Percentiles rank a stretch among this genome's conserved stretches.
These are phyloP conservation scores for Anarsia innoxiella DNA, from an alignment of 2,888 invertebrate genomes.

Conservation along the genomic window DNA sequence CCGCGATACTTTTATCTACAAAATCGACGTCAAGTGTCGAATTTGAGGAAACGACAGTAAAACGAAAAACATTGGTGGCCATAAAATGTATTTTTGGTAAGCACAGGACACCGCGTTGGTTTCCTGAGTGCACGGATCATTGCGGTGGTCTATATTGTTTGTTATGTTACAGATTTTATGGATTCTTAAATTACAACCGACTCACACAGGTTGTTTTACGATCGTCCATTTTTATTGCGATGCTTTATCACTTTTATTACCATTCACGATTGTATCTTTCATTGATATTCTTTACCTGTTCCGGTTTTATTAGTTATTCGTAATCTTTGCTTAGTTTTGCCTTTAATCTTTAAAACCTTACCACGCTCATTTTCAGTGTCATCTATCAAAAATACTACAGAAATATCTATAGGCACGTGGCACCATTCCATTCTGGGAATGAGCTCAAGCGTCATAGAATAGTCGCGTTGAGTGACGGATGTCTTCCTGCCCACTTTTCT, in stretches of 20 bases:
- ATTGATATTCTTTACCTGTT: constrained; percentile 27
- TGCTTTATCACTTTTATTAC: constrained; percentile 39
- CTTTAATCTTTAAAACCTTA: constrained; percentile 17
- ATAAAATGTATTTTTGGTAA: constrained; percentile 32
- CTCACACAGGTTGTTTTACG: constrained; percentile 51
- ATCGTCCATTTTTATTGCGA: constrained; percentile 36
- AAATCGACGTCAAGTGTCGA: too few relatives aligned
- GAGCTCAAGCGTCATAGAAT: constrained; percentile 43
- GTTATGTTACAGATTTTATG: constrained; percentile 56
- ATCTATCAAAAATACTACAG: constrained; percentile 26
- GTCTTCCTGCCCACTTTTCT: constrained; percentile 51
- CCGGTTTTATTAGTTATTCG: too few relatives aligned
- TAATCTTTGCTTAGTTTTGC: too few relatives aligned
- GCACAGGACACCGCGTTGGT: constrained; percentile 53
- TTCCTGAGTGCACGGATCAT: constrained; percentile 38
- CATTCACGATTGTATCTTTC: constrained; percentile 35
- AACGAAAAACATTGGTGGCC: neutral
- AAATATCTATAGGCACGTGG: constrained; percentile 31
- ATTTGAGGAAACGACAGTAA: neutral
- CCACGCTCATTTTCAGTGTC: constrained; percentile 23
- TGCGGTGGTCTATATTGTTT: constrained; percentile 66
- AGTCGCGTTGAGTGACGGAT: constrained; percentile 51
- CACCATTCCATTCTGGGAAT: constrained; percentile 46
- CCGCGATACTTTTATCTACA: too few relatives aligned
- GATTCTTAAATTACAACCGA: constrained; percentile 50